phyloP scores from a whole-genome alignment of 2,888 invertebrate genomes.

The Siphonodentalium dalli region DNA sequence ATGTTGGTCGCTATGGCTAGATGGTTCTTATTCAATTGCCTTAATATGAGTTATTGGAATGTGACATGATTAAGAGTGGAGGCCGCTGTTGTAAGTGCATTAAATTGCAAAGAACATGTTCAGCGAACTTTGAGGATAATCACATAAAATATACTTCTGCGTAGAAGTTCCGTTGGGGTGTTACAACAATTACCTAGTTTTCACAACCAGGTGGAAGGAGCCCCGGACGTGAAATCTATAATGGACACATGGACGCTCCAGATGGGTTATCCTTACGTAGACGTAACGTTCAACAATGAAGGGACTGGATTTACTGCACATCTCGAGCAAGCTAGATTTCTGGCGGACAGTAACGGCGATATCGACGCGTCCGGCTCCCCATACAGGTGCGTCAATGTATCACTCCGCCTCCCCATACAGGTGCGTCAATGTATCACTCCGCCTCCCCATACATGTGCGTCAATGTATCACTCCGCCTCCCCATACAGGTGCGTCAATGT shows the following conservation, averaged over 20 bases:
- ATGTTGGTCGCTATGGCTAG: no score
- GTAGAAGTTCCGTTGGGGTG: no score
- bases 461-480: no score
- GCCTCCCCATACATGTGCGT: no score
- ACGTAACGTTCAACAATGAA: slow-evolving; percentile 34
- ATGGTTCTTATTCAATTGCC: no score
- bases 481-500: no score
- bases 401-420: no score
- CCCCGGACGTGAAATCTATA: slow-evolving; percentile 42
- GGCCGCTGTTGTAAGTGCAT: background rate
- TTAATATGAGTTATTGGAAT: no score
- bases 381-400: slow-evolving; percentile 27
- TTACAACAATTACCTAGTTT: background rate
- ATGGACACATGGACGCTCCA: slow-evolving; percentile 62
- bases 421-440: no score
- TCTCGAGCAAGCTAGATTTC: slow-evolving; percentile 41
- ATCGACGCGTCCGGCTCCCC: slow-evolving; percentile 28
- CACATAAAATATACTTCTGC: background rate
- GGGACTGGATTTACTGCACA: slow-evolving; percentile 2
- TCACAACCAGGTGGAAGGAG: slow-evolving; percentile 19
- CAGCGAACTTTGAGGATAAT: background rate
- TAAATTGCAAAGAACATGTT: background rate
- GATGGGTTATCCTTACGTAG: slow-evolving; percentile 57
- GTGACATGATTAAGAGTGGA: no score
- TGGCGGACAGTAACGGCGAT: slow-evolving; percentile 30